Conservation (phyloP, 2,797 vertebrate species). For the Philypnodon macrostomus region DNA sequence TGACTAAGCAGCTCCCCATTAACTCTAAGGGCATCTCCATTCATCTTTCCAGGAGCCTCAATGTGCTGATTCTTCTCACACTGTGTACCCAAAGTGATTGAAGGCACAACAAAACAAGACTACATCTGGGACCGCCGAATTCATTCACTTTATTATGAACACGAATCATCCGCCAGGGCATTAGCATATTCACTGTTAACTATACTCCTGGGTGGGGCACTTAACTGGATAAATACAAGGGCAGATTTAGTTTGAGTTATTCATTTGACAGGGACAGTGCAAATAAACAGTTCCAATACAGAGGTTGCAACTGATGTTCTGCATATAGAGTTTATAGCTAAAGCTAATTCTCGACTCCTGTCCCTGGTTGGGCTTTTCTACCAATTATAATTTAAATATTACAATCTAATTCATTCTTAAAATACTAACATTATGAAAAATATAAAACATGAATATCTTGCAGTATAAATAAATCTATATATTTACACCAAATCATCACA, state of each 20-base stretch:
- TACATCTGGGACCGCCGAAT: slow-evolving; percentile 15
- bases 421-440: too few relatives aligned
- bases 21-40: slow-evolving; percentile 49
- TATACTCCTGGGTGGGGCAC: background rate
- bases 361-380: too few relatives aligned
- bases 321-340: too few relatives aligned
- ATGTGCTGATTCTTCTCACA: slow-evolving; percentile 48
- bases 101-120: slow-evolving; percentile 22
- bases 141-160: slow-evolving; percentile 28
- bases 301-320: too few relatives aligned
- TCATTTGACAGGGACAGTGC: too few relatives aligned
- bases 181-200: slow-evolving; percentile 29
- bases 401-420: too few relatives aligned
- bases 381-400: too few relatives aligned
- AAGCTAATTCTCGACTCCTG: too few relatives aligned
- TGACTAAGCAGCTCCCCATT: slow-evolving; percentile 54
- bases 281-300: too few relatives aligned
- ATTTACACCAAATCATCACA: too few relatives aligned
- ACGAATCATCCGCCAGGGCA: slow-evolving; percentile 19
- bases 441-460: too few relatives aligned
- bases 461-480: too few relatives aligned
- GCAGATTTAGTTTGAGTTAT: background rate
- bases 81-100: slow-evolving; percentile 26
- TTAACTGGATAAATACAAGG: slow-evolving; percentile 4
- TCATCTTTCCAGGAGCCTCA: slow-evolving; percentile 40